Base-by-base conservation (phyloP, 2,888 invertebrate species). In the Orchestes rusci region DNA sequence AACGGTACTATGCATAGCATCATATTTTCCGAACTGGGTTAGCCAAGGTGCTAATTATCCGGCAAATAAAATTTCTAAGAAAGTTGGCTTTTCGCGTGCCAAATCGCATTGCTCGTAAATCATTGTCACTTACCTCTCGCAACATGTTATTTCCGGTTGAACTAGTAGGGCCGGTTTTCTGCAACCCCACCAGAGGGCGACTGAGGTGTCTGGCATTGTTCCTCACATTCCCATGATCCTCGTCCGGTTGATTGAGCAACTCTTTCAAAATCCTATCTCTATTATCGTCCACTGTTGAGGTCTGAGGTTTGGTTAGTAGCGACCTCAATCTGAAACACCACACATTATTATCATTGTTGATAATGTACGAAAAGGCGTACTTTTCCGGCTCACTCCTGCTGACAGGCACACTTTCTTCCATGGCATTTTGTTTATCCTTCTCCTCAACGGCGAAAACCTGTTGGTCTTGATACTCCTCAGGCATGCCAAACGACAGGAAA, bases 161-260 rank as follows among this genome's bases (percentile, higher is more conserved):
- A 8, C 43, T 39, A 39, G 50, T 53, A 34, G 56, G 53, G 49
- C 57, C 42, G 2, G 29, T 37, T 4, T 35, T 43, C 39, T 45
- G 30, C 10, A 52, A 39, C 29, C 32, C 10, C 12, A 53, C 12
- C 20, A 37, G 3, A n/a, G n/a, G n/a, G 10, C 23, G 23, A 7
- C 17, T 12, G 44, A 61, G 49, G 39, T 69, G 65, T 55, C 71
- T 61, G 45, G 73, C 61, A 62, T 72, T 56, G 57, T 67, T 69
- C 50, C 65, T 62, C 53, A 61, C 68, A 45, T 74, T 70, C 65
- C 69, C 67, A 48, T 70, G 74, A 36, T 76, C 77, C 39, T 78
- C 77, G 55, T 83, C 82, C 42, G 76, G 77, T 60, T 80, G 78
- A 59, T 81, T 81, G 52, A 84, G 69, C 61, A 84, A 64, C 48